Conservation (phyloP, 2,113 vertebrate species). For the Centrocercus urophasianus region DNA sequence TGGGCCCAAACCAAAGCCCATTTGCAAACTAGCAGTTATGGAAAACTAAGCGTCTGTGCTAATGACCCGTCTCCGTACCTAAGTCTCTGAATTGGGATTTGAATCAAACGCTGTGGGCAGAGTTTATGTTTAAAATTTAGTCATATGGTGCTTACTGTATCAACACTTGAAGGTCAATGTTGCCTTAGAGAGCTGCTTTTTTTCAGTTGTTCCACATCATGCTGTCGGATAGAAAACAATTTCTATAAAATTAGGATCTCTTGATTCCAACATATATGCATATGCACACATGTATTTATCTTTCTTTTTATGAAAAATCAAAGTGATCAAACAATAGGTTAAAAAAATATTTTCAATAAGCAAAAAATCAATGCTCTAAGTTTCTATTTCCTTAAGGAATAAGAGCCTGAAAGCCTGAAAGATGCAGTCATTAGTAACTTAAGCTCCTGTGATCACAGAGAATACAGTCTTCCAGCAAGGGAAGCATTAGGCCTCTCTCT, state of each 20-base stretch:
- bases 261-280: neutral
- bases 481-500: neutral
- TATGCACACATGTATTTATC: neutral
- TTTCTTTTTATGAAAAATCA: neutral
- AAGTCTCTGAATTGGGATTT: neutral
- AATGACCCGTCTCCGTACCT: neutral
- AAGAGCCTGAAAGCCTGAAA: conserved; percentile 16
- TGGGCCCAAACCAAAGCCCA: neutral
- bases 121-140: neutral
- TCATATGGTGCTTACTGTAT: neutral
- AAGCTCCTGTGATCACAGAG: neutral
- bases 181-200: neutral
- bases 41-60: fast-evolving
- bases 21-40: neutral
- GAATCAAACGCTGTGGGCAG: neutral
- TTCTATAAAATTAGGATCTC: neutral
- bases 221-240: neutral
- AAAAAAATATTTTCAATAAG: conserved; percentile 1
- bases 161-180: neutral
- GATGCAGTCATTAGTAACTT: conserved; percentile 27
- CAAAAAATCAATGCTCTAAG: conserved; percentile 1
- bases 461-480: conserved; percentile 21
- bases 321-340: neutral
- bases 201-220: neutral
- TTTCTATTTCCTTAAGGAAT: conserved; percentile 2